Conservation (phyloP, 2,113 vertebrate genomes). For the Numenius arquata region DNA sequence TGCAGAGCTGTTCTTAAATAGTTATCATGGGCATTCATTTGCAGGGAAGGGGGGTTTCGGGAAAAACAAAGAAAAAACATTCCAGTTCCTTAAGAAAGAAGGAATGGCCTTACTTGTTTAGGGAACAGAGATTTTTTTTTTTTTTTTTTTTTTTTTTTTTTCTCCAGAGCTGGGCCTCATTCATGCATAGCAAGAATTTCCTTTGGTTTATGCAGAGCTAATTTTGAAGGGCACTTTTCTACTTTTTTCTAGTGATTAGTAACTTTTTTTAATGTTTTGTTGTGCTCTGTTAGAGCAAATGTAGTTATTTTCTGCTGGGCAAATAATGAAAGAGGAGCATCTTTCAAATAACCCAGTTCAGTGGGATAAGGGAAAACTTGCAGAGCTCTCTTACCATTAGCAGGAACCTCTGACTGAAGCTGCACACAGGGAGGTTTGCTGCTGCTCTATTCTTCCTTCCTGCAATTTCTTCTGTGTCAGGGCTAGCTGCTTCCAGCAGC, state of each 20-base stretch:
- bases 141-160: background rate
- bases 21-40: background rate
- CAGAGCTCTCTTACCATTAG: background rate
- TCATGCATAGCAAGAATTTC: background rate
- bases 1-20: background rate
- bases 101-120: background rate
- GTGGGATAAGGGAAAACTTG: background rate
- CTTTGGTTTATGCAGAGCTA: background rate
- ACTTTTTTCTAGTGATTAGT: background rate
- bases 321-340: background rate
- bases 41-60: background rate
- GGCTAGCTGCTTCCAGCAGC: background rate
- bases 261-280: background rate
- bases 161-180: background rate
- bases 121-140: background rate
- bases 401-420: background rate
- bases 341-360: background rate
- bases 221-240: background rate
- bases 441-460: background rate
- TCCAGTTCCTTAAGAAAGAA: background rate
- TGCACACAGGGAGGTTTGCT: background rate
- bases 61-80: background rate
- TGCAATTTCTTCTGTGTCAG: background rate
- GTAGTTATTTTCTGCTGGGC: background rate
- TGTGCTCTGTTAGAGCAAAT: background rate